Evolutionary conservation across 2,888 invertebrate species (phyloP), one percentile per base, ranked within the genome.

Genomic region (Adelphocoris suturalis): DNA sequence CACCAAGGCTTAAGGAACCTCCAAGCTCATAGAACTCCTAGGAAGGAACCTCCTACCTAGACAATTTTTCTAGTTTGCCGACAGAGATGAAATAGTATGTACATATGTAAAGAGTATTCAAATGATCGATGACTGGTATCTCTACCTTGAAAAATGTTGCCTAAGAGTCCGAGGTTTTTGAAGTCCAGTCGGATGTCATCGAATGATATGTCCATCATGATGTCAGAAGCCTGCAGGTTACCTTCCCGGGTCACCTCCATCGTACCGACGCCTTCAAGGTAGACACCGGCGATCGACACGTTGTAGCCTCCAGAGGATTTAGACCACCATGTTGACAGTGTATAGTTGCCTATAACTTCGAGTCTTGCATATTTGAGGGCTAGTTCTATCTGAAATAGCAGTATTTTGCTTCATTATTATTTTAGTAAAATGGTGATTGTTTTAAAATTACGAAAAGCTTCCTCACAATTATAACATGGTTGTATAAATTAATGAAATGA

Each of bases 101-200:
- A n/a, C n/a, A n/a, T n/a, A n/a, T n/a, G n/a, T n/a, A n/a, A n/a
- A n/a, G n/a, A n/a, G n/a, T n/a, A n/a, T n/a, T n/a, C n/a, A n/a
- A n/a, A 37, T 7, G 37, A 37, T 7, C 37, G 37, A 37, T 37
- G 7, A 2, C 37, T 37, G 3, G 37, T 37, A 37, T 37, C 37
- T 52, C n/a, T 88, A 91, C 96, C 95, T 93, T 97, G 96, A 90
- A 95, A 94, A 89, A 95, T 93, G 57, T 95, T 95, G 0, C 96
- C 97, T 87, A 97, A 94, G 92, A 97, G 95, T 5, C 97, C 97
- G 0, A 97, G 94, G 92, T 97, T 97, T 93, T 97, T 95, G 92
- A 98, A 97, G 92, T 97, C 96, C 94, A 97, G 96, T 12, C 95
- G 94, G 92, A 98, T 97, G 81, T 95, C 95, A 78, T 94, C 95